Percentiles rank a stretch among this genome's conserved stretches.
These are phyloP conservation scores for Aphodius sticticus DNA, from an alignment of 2,888 invertebrate species.

Conservation along the genomic window DNA sequence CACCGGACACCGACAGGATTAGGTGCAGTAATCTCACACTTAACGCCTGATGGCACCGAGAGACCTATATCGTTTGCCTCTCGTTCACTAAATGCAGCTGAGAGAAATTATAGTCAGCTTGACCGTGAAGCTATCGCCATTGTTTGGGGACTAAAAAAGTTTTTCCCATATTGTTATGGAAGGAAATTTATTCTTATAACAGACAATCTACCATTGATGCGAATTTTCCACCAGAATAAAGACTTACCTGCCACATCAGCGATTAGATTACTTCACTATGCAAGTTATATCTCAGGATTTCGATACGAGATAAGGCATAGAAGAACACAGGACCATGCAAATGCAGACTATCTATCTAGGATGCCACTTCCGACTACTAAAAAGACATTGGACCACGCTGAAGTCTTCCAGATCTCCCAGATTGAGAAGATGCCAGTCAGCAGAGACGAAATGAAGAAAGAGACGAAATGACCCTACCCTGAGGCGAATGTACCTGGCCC, in stretches of 20 bases:
- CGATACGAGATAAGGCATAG: conserved; percentile 18
- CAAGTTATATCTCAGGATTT: conserved; percentile 28
- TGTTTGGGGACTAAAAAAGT: conserved; percentile 26
- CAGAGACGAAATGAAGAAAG: background rate
- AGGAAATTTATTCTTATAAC: conserved; percentile 32
- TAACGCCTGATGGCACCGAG: conserved; percentile 34
- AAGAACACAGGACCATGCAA: conserved; percentile 24
- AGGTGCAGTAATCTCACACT: conserved; percentile 37
- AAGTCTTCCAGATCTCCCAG: conserved; percentile 20
- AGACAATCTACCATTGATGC: conserved; percentile 30
- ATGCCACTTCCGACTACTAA: background rate
- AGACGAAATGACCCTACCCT: conserved; percentile 11
- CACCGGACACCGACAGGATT: background rate
- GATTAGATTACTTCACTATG: conserved; percentile 23
- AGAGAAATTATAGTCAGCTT: conserved; percentile 31
- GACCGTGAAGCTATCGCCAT: conserved; percentile 34
- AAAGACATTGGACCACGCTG: background rate
- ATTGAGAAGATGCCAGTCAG: background rate
- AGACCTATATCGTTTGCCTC: conserved; percentile 41
- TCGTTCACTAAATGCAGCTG: conserved; percentile 32
- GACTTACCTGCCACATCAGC: conserved; percentile 25
- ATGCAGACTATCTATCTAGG: conserved; percentile 28
- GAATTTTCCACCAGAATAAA: conserved; percentile 29
- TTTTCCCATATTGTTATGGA: conserved; percentile 32
- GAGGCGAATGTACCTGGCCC: background rate